Evolutionary conservation across 2,888 invertebrate species (phyloP).

Genomic region (Arctia plantaginis): DNA sequence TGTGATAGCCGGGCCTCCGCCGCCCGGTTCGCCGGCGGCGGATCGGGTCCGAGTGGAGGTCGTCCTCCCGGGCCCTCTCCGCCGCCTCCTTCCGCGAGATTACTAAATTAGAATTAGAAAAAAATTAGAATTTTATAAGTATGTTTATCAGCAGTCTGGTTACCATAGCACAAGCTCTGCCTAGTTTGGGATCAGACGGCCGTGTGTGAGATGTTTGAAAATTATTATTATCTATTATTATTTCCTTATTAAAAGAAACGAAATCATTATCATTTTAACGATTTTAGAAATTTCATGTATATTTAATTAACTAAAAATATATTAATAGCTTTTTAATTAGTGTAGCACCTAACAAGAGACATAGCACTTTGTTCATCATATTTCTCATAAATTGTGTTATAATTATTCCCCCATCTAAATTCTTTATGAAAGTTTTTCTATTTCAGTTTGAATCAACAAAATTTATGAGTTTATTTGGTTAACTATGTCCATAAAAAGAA

Average conservation of each 20-base stretch:
- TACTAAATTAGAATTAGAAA: too few relatives aligned
- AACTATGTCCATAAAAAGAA: constrained; percentile 35
- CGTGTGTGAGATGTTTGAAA: too few relatives aligned
- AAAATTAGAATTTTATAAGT: too few relatives aligned
- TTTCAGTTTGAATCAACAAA: constrained; percentile 40
- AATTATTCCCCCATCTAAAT: constrained; percentile 27
- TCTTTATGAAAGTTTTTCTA: constrained; percentile 27
- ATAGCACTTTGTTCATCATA: constrained; percentile 17
- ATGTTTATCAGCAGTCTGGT: too few relatives aligned
- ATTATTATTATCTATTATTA: too few relatives aligned
- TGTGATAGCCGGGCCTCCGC: too few relatives aligned
- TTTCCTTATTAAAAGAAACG: constrained; percentile 1
- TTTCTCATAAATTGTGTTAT: constrained; percentile 32
- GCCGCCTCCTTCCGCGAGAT: too few relatives aligned
- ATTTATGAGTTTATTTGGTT: constrained; percentile 47
- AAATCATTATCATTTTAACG: constrained; percentile 13
- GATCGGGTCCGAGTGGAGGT: too few relatives aligned
- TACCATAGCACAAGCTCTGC: too few relatives aligned
- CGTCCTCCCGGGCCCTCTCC: too few relatives aligned
- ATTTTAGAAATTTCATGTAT: not conserved
- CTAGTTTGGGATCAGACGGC: too few relatives aligned
- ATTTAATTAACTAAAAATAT: constrained; percentile 25
- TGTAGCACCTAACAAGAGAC: constrained; percentile 22
- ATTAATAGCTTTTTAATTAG: constrained; percentile 37
- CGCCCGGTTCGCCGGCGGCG: too few relatives aligned